Evolutionary conservation across 2,888 invertebrate species (phyloP).

Genomic region (Caenorhabditis macrosperma): DNA sequence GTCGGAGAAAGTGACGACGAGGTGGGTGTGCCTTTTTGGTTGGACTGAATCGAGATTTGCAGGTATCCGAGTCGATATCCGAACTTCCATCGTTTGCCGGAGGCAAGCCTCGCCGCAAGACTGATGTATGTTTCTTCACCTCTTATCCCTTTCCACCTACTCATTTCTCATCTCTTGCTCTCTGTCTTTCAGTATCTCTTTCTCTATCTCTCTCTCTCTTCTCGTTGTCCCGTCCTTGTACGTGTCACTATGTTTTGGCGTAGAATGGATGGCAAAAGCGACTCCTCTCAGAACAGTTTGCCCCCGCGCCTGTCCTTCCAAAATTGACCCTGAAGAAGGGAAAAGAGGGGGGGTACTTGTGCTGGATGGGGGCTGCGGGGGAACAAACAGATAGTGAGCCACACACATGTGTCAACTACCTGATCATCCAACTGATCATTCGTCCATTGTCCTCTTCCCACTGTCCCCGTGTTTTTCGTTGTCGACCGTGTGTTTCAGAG

Average conservation of each 20-base stretch:
- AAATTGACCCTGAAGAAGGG: constrained; percentile 49
- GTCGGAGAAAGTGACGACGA: constrained; percentile 65
- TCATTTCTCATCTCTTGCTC: constrained; percentile 28
- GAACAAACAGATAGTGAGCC: constrained; percentile 57
- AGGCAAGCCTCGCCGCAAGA: constrained; percentile 58
- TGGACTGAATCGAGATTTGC: not conserved
- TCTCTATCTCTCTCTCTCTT: constrained; percentile 19
- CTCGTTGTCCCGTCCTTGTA: constrained; percentile 20
- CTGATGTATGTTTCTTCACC: constrained; percentile 54
- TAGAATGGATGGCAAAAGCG: constrained; percentile 7
- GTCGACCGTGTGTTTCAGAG: constrained; percentile 49
- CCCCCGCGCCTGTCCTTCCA: constrained; percentile 29
- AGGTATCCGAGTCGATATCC: constrained; percentile 79
- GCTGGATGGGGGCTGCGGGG: constrained; percentile 15
- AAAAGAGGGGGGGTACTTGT: constrained; percentile 8
- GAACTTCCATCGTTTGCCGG: constrained; percentile 78
- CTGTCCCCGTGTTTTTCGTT: constrained; percentile 9
- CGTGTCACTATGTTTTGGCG: constrained; percentile 37
- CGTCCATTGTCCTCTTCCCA: not conserved
- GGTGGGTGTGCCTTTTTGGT: constrained; percentile 12
- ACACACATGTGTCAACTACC: constrained; percentile 51
- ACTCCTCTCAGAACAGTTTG: constrained; percentile 12
- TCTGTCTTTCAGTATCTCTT: constrained; percentile 19
- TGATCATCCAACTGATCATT: constrained; percentile 53
- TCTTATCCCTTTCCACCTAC: constrained; percentile 27